These are phyloP conservation scores for Eptesicus fuscus DNA, from an alignment of 2,113 vertebrate species.

Conservation along the genomic window DNA sequence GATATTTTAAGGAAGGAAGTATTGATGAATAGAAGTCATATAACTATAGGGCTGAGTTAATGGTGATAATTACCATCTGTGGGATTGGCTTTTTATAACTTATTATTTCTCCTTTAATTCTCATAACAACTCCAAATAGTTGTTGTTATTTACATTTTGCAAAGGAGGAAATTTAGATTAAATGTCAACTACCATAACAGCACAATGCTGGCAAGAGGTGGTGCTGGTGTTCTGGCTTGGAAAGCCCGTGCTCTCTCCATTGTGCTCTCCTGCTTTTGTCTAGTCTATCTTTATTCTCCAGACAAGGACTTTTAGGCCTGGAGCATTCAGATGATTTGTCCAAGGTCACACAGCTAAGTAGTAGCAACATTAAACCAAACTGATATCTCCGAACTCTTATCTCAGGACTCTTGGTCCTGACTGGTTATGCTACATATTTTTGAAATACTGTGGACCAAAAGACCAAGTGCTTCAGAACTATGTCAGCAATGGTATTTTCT, in stretches of 20 bases:
- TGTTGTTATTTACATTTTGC: constrained; percentile 33
- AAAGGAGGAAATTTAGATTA: constrained; percentile 4
- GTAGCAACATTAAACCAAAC: constrained; percentile 3
- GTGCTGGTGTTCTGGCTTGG: not conserved
- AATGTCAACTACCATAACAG: not conserved
- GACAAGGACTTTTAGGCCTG: constrained; percentile 4
- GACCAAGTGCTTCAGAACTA: not conserved
- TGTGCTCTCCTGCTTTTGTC: not conserved
- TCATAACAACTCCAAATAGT: not conserved
- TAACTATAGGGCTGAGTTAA: not conserved
- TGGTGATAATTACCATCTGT: constrained; percentile 38
- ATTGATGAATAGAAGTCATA: constrained; percentile 10
- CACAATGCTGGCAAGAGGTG: not conserved
- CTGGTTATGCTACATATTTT: not conserved
- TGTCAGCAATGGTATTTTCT: not conserved
- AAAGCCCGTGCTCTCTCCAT: not conserved
- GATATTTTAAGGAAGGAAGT: constrained; percentile 33
- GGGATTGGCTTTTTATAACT: constrained; percentile 22
- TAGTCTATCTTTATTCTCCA: constrained; percentile 1
- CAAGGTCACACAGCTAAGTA: not conserved
- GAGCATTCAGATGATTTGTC: constrained; percentile 11
- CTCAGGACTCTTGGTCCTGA: not conserved
- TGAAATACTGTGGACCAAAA: not conserved
- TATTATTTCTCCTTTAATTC: not conserved
- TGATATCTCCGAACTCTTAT: constrained; percentile 33